These are phyloP conservation scores for Rhinoderma darwinii DNA, from an alignment of 2,113 vertebrate species.

Conservation along the genomic window DNA sequence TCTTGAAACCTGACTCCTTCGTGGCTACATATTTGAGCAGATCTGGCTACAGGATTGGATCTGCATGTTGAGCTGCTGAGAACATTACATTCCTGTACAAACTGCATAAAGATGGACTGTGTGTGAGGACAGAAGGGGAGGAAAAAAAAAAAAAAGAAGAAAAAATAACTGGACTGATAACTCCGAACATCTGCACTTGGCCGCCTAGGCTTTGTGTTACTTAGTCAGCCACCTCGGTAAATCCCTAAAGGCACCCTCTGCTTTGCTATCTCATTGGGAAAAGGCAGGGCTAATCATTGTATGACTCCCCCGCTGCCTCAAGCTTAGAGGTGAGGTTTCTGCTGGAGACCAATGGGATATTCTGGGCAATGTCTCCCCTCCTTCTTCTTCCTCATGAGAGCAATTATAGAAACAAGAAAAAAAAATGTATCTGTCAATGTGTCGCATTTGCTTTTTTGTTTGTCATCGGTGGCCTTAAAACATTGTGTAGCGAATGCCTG, in stretches of 20 bases:
- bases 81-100: slow-evolving; percentile 55
- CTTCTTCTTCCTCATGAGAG: slow-evolving; percentile 55
- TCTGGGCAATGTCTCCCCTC: slow-evolving; percentile 28
- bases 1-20: slow-evolving; percentile 52
- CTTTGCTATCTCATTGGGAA: slow-evolving; percentile 53
- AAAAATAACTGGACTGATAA: slow-evolving; percentile 18
- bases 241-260: slow-evolving; percentile 52
- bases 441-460: slow-evolving; percentile 24
- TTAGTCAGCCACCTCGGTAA: slow-evolving; percentile 49
- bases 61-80: slow-evolving; percentile 49
- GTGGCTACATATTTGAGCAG: slow-evolving; percentile 46
- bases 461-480: slow-evolving; percentile 2
- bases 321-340: slow-evolving; percentile 54
- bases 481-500: neutral
- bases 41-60: slow-evolving; percentile 42
- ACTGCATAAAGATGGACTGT: slow-evolving; percentile 42
- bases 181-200: slow-evolving; percentile 25
- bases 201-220: slow-evolving; percentile 14
- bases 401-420: slow-evolving; percentile 55
- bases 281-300: slow-evolving; percentile 59
- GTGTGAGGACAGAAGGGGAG: neutral
- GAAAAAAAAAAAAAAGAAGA: neutral
- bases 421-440: slow-evolving; percentile 44
- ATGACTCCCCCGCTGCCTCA: slow-evolving; percentile 46
- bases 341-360: slow-evolving; percentile 49